Conservation (phyloP, 1,140 invertebrate genomes). For the Hestina assimilis region DNA sequence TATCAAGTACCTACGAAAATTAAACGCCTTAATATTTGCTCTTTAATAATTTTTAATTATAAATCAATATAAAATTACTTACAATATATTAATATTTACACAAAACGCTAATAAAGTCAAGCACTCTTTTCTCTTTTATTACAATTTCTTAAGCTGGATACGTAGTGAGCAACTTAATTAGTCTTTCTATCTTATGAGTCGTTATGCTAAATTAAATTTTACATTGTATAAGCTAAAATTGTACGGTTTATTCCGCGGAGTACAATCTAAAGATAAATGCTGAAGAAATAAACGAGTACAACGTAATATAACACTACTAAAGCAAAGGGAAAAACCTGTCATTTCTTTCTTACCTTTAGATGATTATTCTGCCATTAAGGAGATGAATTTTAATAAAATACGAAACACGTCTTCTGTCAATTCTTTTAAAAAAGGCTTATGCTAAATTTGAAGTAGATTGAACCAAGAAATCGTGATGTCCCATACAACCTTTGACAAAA, state of each 20-base stretch:
- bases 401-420: too few relatives aligned
- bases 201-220: background rate
- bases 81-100: background rate
- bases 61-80: background rate
- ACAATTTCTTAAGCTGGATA: background rate
- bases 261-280: background rate
- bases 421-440: too few relatives aligned
- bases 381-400: too few relatives aligned
- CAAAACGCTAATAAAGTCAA: background rate
- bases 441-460: too few relatives aligned
- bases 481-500: too few relatives aligned
- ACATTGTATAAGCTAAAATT: background rate
- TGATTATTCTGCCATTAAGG: too few relatives aligned
- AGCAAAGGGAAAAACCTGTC: background rate
- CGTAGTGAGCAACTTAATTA: background rate
- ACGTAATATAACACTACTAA: too few relatives aligned
- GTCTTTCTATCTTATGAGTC: background rate
- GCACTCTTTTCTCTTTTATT: background rate
- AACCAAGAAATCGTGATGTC: too few relatives aligned
- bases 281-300: background rate
- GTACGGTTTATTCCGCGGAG: background rate
- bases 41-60: too few relatives aligned
- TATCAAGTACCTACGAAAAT: too few relatives aligned
- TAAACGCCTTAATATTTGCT: too few relatives aligned
- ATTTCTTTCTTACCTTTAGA: background rate